These are phyloP conservation scores for Xyrichtys novacula DNA, from an alignment of 2,797 vertebrate species.

Conservation along the genomic window DNA sequence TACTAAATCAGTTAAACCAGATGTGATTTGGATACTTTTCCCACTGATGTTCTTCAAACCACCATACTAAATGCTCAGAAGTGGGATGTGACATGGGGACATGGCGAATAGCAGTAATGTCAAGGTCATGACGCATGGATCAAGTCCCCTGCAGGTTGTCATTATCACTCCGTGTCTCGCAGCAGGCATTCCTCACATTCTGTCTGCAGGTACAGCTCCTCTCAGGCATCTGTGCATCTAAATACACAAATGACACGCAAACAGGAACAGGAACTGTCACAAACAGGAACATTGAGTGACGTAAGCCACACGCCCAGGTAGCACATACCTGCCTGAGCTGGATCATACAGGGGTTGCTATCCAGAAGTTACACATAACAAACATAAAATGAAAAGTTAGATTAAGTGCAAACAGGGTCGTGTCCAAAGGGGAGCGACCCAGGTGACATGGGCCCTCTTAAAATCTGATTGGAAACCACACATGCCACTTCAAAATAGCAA, in stretches of 20 bases:
- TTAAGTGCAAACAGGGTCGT: no score
- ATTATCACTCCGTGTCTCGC: constrained; percentile 42
- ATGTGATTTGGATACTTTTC: constrained; percentile 42
- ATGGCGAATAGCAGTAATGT: constrained; percentile 39
- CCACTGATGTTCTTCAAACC: constrained; percentile 14
- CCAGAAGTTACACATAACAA: no score
- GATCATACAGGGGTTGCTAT: no score
- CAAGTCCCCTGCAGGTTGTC: constrained; percentile 43
- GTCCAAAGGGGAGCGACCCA: no score
- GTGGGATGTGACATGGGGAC: constrained; percentile 39
- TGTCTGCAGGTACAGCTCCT: constrained; percentile 15
- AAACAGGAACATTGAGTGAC: constrained; percentile 35
- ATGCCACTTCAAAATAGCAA: no score
- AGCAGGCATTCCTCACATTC: constrained; percentile 64
- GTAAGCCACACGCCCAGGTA: background rate
- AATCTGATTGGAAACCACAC: no score
- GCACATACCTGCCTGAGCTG: constrained; percentile 31
- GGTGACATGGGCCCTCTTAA: no score
- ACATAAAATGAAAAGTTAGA: no score
- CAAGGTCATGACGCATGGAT: constrained; percentile 44
- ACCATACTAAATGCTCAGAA: constrained; percentile 3
- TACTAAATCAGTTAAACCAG: constrained; percentile 63
- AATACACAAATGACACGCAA: constrained; percentile 15
- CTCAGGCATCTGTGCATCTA: constrained; percentile 38
- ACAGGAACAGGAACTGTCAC: no score